phyloP scores from a whole-genome alignment of 2,797 vertebrate species.

The Botia kubotai region DNA sequence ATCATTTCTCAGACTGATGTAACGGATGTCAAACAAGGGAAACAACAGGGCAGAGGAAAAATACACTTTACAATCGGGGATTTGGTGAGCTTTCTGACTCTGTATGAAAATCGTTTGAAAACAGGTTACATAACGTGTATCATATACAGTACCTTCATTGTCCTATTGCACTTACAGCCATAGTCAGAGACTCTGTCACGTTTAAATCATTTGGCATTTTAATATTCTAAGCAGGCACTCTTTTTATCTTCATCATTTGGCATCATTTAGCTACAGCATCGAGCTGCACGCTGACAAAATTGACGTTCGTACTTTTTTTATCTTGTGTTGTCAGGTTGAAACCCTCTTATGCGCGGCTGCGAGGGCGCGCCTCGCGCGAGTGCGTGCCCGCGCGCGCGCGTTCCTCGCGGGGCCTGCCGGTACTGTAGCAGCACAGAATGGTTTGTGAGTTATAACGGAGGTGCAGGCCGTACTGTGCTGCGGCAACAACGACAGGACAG shows the following conservation, averaged over 20 bases:
- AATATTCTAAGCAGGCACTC: no score
- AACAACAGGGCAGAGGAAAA: background rate
- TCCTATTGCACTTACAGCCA: background rate
- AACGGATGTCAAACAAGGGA: background rate
- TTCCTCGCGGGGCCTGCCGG: slow-evolving; percentile 76
- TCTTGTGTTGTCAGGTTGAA: slow-evolving; percentile 37
- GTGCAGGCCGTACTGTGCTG: slow-evolving; percentile 99
- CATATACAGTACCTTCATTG: background rate
- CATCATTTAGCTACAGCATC: background rate
- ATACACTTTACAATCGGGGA: slow-evolving; percentile 4
- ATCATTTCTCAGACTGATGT: background rate
- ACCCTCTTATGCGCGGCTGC: slow-evolving; percentile 23
- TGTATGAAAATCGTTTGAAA: no score
- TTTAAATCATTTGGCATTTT: no score
- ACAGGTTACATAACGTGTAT: no score
- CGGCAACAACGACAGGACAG: slow-evolving; percentile 90
- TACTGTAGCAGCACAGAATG: slow-evolving; percentile 99
- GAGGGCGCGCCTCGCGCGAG: slow-evolving; percentile 26
- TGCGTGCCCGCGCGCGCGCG: background rate
- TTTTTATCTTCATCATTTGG: background rate
- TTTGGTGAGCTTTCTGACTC: no score
- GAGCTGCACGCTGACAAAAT: background rate
- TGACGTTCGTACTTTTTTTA: slow-evolving; percentile 21
- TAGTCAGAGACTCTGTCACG: no score
- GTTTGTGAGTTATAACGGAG: slow-evolving; percentile 97